phyloP scores from a whole-genome alignment of 2,113 vertebrate species.

The Rissa tridactyla region DNA sequence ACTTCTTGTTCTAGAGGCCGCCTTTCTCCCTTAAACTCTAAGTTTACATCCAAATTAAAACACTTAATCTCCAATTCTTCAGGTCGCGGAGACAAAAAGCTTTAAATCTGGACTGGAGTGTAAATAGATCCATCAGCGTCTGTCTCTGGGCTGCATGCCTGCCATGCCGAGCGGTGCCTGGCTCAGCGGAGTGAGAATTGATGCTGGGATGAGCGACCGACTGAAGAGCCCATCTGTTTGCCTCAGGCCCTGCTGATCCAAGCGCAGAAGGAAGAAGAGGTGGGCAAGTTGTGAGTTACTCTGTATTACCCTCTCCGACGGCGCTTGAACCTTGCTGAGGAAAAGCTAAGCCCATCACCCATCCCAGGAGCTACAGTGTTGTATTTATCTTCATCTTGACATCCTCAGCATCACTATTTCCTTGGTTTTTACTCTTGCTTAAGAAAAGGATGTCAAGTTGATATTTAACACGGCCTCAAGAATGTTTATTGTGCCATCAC shows the following conservation, averaged over 20 bases:
- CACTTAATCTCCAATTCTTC: not conserved
- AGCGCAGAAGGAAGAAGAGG: not conserved
- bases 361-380: not conserved
- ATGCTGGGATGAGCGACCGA: not conserved
- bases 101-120: not conserved
- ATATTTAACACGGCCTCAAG: not conserved
- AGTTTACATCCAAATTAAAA: not conserved
- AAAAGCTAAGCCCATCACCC: not conserved
- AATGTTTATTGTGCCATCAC: not conserved
- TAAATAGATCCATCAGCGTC: not conserved
- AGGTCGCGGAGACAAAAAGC: not conserved
- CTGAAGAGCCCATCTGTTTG: not conserved
- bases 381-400: not conserved
- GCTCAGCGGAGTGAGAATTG: rapidly evolving
- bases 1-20: not conserved
- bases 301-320: not conserved
- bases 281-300: not conserved
- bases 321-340: not conserved
- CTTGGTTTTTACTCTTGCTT: not conserved
- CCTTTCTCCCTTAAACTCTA: not conserved
- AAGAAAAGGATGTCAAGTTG: not conserved
- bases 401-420: not conserved
- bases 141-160: not conserved
- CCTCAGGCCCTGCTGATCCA: not conserved
- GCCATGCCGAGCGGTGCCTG: rapidly evolving